phyloP scores from a whole-genome alignment of 2,113 vertebrate species.

The Alectura lathami region DNA sequence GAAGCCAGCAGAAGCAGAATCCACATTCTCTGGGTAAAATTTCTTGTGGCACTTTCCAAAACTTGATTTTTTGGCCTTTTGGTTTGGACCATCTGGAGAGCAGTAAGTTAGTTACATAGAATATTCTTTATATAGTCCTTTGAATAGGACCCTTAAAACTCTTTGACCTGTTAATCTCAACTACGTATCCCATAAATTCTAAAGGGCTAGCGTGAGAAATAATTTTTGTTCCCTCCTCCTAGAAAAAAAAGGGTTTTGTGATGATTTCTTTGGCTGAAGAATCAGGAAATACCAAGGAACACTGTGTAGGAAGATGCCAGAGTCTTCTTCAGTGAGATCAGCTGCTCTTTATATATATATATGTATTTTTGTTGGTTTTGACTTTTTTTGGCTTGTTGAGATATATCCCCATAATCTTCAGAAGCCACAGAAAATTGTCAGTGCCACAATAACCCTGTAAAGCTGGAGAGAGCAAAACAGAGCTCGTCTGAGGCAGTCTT shows the following conservation, averaged over 20 bases:
- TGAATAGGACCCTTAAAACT: conserved; percentile 32
- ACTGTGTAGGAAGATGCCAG: conserved; percentile 67
- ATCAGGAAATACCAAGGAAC: conserved; percentile 72
- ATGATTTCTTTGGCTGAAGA: conserved; percentile 71
- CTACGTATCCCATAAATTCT: conserved; percentile 60
- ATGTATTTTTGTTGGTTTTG: background rate
- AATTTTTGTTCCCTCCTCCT: conserved; percentile 26
- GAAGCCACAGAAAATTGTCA: conserved; percentile 62
- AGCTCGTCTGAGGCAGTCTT: conserved; percentile 37
- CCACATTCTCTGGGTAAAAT: conserved; percentile 52
- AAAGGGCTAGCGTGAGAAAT: conserved; percentile 57
- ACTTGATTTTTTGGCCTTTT: conserved; percentile 51
- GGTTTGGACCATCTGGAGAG: conserved; percentile 59
- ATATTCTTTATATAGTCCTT: conserved; percentile 40
- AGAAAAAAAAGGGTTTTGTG: conserved; percentile 31
- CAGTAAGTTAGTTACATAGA: conserved; percentile 10
- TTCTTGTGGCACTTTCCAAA: conserved; percentile 52
- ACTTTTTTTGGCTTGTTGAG: conserved; percentile 38
- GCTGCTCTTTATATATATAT: background rate
- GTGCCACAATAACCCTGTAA: conserved; percentile 34
- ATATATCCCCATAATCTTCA: conserved; percentile 46
- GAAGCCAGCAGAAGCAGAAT: conserved; percentile 38
- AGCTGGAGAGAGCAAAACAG: conserved; percentile 45
- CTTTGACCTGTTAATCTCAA: conserved; percentile 51
- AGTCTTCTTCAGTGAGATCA: conserved; percentile 70